Conservation (phyloP, 2,113 vertebrate genomes). For the Pseudolaguvia tuberculata region DNA sequence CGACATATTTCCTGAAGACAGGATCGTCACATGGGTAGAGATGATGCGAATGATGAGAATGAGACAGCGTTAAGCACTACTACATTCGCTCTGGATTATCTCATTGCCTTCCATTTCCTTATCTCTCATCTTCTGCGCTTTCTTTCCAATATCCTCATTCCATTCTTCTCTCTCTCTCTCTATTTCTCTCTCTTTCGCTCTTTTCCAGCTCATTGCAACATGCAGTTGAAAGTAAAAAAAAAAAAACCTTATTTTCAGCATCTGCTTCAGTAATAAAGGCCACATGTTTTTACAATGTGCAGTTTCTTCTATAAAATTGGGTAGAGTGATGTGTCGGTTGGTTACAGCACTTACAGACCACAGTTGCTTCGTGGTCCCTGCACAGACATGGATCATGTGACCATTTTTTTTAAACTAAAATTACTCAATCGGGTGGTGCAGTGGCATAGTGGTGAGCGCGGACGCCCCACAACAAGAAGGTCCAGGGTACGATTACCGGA, state of each 20-base stretch:
- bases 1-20: slow-evolving; percentile 55
- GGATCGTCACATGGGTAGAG: slow-evolving; percentile 33
- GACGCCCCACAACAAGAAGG: too few species aligned
- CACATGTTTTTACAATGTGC: slow-evolving; percentile 57
- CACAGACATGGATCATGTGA: slow-evolving; percentile 36
- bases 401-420: neutral
- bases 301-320: slow-evolving; percentile 52
- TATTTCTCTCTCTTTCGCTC: neutral
- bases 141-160: slow-evolving; percentile 61
- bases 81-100: slow-evolving; percentile 41
- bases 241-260: slow-evolving; percentile 51
- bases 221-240: slow-evolving; percentile 53
- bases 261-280: slow-evolving; percentile 61
- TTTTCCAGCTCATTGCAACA: slow-evolving; percentile 50
- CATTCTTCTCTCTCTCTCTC: slow-evolving; percentile 9
- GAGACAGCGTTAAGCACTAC: slow-evolving; percentile 58
- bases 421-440: too few species aligned
- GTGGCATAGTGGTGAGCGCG: too few species aligned
- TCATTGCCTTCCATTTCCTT: slow-evolving; percentile 64
- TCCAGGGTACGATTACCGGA: too few species aligned
- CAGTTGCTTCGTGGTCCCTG: slow-evolving; percentile 13
- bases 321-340: slow-evolving; percentile 39
- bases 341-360: slow-evolving; percentile 37
- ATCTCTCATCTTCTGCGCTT: slow-evolving; percentile 62
- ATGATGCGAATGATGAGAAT: slow-evolving; percentile 60